Evolutionary conservation across 2,113 vertebrate genomes (phyloP), one percentile per base, ranked within the genome.

Genomic region (Proteles cristata): DNA sequence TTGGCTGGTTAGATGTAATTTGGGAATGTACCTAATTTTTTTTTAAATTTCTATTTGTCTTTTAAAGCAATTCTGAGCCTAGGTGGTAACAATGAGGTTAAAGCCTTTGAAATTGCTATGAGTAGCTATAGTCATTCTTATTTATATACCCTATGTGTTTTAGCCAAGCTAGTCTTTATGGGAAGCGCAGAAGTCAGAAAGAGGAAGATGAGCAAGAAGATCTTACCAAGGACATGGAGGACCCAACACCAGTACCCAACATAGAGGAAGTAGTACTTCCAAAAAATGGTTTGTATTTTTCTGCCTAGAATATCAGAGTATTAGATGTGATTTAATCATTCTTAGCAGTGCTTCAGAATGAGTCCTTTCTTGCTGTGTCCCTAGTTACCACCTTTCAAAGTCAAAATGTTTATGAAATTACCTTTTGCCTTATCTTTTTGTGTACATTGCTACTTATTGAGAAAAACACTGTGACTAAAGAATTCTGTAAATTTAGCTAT

Each of bases 181-280:
- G 99, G 97, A 99, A 99, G 43, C 99, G 99, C 43, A 98, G 99
- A 77, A 99, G 99, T 81, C 99, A 99, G 98, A 99, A 99, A 31
- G 99, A 99, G 10, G 99, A 99, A 71, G 99, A 99, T 90, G 99
- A 99, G 25, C 99, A 99, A 1, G 99, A 99, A 96, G 99, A 99
- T 95, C 98, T 99, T 80, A 99, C 99, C 33, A 99, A 99, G 98
- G 99, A 99, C 97, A 98, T 99, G 99, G 99, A 99, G 92, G 99
- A 99, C 96, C 99, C 99, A 23, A 99, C 99, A 0, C 99, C 99
- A 0, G 99, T 99, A 10, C 99, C 99, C 43, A 99, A 99, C 95
- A 99, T 99, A 98, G 99, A 99, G 93, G 99, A 99, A 98, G 99
- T 99, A 92, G 99, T 99, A 61, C 98, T 99, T 96, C 99, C 99